phyloP scores from a whole-genome alignment of 2,888 invertebrate species.

The Archips crataeganus region DNA sequence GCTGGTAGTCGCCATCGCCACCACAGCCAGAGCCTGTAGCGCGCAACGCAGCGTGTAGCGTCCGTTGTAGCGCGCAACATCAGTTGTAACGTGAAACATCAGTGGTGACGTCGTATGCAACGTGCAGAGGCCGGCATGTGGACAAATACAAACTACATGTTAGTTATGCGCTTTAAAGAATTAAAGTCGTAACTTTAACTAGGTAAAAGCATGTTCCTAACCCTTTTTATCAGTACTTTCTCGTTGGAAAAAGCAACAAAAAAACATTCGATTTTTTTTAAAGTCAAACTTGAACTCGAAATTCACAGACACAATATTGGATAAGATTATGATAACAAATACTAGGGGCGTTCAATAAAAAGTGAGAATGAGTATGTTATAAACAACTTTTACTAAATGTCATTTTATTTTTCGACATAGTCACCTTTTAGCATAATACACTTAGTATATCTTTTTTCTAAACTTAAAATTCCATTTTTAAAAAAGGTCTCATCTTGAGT shows the following conservation, averaged over 20 bases:
- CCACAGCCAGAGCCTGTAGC: conserved; percentile 91
- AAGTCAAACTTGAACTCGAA: conserved; percentile 18
- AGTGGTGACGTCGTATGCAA: conserved; percentile 35
- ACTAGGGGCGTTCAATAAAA: no score
- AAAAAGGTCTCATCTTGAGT: no score
- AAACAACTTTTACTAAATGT: no score
- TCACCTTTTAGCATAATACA: no score
- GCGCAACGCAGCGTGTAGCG: conserved; percentile 35
- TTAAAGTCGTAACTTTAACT: background rate
- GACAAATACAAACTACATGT: conserved; percentile 59
- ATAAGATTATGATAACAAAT: conserved; percentile 12
- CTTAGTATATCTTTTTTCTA: no score
- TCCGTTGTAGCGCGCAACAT: conserved; percentile 42
- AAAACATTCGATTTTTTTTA: background rate
- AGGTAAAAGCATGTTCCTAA: background rate
- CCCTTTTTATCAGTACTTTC: background rate
- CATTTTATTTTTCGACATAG: no score
- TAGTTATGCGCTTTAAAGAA: conserved; percentile 48
- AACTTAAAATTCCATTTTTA: no score
- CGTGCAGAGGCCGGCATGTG: conserved; percentile 60
- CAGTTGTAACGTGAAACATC: conserved; percentile 11
- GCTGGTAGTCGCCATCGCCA: conserved; percentile 98
- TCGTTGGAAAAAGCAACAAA: conserved; percentile 1
- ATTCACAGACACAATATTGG: background rate
- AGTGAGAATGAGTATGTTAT: no score